A percentile compares a stretch with the other conserved stretches of the same genome.
phyloP scores from a whole-genome alignment of 2,888 invertebrate genomes.

The Ormyrus thymus region DNA sequence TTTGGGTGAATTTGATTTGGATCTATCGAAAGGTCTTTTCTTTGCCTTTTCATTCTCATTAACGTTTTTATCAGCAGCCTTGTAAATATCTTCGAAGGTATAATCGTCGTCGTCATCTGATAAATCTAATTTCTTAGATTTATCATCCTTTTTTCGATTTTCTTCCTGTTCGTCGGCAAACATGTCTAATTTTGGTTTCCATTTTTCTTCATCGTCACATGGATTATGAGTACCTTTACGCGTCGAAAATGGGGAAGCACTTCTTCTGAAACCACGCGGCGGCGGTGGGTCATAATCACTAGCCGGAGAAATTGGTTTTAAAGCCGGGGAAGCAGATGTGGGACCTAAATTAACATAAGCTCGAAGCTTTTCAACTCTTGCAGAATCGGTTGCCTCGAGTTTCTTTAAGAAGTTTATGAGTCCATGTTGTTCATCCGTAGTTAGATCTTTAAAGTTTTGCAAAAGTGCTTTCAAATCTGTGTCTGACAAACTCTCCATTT shows the following conservation, averaged over 20 bases:
- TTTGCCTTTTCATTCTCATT: conserved; percentile 80
- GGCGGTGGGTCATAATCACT: conserved; percentile 27
- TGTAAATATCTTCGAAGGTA: conserved; percentile 88
- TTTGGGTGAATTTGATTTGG: conserved; percentile 64
- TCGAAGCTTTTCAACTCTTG: conserved; percentile 85
- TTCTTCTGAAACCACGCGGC: conserved; percentile 60
- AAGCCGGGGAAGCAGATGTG: conserved; percentile 48
- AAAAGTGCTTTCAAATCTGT: conserved; percentile 86
- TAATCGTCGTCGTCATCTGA: conserved; percentile 88
- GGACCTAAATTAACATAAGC: conserved; percentile 83
- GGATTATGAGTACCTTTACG: conserved; percentile 75
- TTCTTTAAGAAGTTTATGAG: conserved; percentile 89
- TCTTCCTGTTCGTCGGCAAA: conserved; percentile 71
- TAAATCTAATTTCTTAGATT: conserved; percentile 76
- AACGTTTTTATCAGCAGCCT: conserved; percentile 85
- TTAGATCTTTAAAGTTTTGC: conserved; percentile 88
- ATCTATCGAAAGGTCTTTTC: conserved; percentile 73
- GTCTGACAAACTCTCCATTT: conserved; percentile 87
- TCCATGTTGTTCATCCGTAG: conserved; percentile 88
- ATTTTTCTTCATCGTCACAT: conserved; percentile 68
- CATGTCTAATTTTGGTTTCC: conserved; percentile 72
- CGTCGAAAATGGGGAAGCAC: conserved; percentile 76
- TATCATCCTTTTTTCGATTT: conserved; percentile 63
- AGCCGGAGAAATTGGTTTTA: conserved; percentile 41
- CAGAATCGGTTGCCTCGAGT: conserved; percentile 85